Conservation (phyloP, 2,888 invertebrate species). For the Eledona agricola region DNA sequence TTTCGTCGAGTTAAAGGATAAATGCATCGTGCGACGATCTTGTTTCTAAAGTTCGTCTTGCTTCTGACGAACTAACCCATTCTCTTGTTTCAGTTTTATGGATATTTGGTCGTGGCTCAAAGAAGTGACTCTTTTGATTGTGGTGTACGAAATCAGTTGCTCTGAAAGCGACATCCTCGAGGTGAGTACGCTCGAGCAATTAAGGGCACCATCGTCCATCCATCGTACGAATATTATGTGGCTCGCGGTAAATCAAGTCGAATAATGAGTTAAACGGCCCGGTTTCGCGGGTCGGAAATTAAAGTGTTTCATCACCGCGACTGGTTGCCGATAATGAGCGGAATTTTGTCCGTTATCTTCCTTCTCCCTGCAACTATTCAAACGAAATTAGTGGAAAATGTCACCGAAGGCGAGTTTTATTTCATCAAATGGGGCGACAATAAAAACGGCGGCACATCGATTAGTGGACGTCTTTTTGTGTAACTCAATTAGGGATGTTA, state of each 20-base stretch:
- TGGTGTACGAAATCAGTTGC: slow-evolving; percentile 48
- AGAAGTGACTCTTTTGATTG: slow-evolving; percentile 49
- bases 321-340: slow-evolving; percentile 43
- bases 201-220: slow-evolving; percentile 37
- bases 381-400: slow-evolving; percentile 11
- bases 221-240: slow-evolving; percentile 50
- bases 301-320: slow-evolving; percentile 51
- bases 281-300: slow-evolving; percentile 52
- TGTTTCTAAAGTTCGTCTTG: neutral
- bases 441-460: too few relatives aligned
- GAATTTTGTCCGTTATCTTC: slow-evolving; percentile 43
- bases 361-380: slow-evolving; percentile 16
- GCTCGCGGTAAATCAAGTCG: slow-evolving; percentile 52
- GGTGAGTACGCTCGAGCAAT: slow-evolving; percentile 48
- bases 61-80: slow-evolving; percentile 2
- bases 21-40: too few relatives aligned
- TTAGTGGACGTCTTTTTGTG: slow-evolving; percentile 24
- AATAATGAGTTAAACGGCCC: slow-evolving; percentile 51
- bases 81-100: slow-evolving; percentile 56
- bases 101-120: slow-evolving; percentile 50
- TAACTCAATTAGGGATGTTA: slow-evolving; percentile 12
- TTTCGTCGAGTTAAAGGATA: slow-evolving; percentile 24
- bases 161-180: slow-evolving; percentile 52
- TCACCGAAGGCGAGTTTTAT: neutral
- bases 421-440: neutral